Evolutionary conservation across 2,888 invertebrate genomes (phyloP).

Genomic region (Acronicta psi): DNA sequence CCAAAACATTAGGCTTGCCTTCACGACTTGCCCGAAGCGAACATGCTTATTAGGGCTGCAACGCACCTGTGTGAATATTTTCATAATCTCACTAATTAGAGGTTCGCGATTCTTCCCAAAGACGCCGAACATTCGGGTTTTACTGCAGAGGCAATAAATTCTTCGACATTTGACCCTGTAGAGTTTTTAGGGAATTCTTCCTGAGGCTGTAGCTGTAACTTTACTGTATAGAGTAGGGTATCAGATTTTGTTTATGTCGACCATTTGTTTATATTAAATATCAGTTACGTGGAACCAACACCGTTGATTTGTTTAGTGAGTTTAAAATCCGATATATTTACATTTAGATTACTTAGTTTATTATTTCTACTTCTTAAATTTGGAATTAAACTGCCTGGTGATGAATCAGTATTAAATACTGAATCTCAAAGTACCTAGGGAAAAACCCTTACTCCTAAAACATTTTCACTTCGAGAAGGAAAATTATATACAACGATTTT

Average conservation of each 20-base stretch:
- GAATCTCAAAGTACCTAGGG: no score
- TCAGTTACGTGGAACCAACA: slow-evolving; percentile 51
- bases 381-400: slow-evolving; percentile 20
- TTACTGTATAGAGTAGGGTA: slow-evolving; percentile 72
- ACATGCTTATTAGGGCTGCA: slow-evolving; percentile 86
- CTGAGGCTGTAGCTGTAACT: slow-evolving; percentile 75
- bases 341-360: slow-evolving; percentile 36
- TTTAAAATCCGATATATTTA: slow-evolving; percentile 42
- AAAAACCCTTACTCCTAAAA: no score
- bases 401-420: background rate
- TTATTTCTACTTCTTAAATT: slow-evolving; percentile 33
- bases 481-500: background rate
- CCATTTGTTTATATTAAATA: slow-evolving; percentile 56
- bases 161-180: slow-evolving; percentile 87
- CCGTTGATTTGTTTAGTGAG: slow-evolving; percentile 50
- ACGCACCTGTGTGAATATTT: slow-evolving; percentile 89
- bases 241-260: slow-evolving; percentile 57
- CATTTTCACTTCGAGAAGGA: no score
- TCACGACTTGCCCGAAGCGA: slow-evolving; percentile 86
- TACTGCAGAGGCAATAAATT: slow-evolving; percentile 88
- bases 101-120: slow-evolving; percentile 88
- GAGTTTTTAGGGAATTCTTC: slow-evolving; percentile 85
- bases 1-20: slow-evolving; percentile 81
- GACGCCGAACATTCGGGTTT: slow-evolving; percentile 83
- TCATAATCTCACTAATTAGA: slow-evolving; percentile 88